Conservation (phyloP, 1,140 invertebrate species). For the Drosophila sechellia region DNA sequence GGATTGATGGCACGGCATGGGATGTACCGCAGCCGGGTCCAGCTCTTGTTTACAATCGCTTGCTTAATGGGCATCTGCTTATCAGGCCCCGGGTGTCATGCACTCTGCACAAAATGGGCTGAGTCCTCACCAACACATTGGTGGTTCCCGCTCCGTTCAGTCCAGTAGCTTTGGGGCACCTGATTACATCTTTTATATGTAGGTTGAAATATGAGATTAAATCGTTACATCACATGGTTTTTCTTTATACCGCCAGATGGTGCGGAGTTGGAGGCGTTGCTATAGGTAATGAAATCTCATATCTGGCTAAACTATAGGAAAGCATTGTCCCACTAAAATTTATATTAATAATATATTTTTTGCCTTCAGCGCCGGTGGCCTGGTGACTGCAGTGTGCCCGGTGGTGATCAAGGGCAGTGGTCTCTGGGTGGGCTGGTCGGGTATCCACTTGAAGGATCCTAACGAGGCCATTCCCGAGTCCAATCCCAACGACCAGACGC, state of each 20-base stretch:
- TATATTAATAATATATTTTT: background rate
- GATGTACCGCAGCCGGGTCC: constrained; percentile 1
- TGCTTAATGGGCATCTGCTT: constrained; percentile 61
- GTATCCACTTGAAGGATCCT: constrained; percentile 90
- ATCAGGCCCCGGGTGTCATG: constrained; percentile 62
- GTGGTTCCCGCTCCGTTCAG: background rate
- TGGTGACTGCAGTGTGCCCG: constrained; percentile 95
- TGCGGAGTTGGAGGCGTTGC: background rate
- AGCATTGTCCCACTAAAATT: too few relatives aligned
- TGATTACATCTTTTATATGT: constrained; percentile 3
- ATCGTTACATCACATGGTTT: background rate
- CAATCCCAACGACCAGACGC: constrained; percentile 92
- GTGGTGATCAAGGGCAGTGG: constrained; percentile 93
- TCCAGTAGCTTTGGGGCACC: constrained; percentile 8
- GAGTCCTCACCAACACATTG: constrained; percentile 20
- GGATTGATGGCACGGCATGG: background rate
- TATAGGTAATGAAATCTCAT: too few relatives aligned
- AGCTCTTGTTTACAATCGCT: constrained; percentile 71
- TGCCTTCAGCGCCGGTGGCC: constrained; percentile 90
- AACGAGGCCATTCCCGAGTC: constrained; percentile 93
- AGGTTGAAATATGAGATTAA: background rate
- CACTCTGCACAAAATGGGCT: constrained; percentile 71
- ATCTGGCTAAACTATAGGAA: too few relatives aligned
- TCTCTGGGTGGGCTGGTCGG: constrained; percentile 96
- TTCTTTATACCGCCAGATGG: background rate